Evolutionary conservation across 2,888 invertebrate genomes (phyloP), one percentile per base, ranked within the genome.

Genomic region (Erebia epiphron): DNA sequence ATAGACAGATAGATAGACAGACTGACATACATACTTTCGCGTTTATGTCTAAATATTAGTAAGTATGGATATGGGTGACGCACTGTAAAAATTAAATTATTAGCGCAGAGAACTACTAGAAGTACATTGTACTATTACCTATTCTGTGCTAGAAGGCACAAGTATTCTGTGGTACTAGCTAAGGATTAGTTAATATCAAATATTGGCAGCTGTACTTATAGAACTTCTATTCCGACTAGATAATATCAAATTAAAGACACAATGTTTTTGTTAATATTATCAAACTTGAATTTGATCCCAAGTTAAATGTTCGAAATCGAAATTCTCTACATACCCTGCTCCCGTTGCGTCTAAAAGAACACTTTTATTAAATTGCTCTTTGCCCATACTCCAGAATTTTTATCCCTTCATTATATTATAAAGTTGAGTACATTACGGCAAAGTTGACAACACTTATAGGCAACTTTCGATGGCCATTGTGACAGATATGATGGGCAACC

Each of bases 391-490:
- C 18, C 43, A 13, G 52, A 56, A 65, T 65, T 54, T 65, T 54
- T 65, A 41, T 54, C 41, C 46, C 65, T 68, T 70, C 64, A 68
- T 71, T 69, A 63, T 46, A 56, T 67, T 46, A 56, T 67, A 46
- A 71, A 69, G 71, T 67, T 71, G 61, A 62, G 57, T 66, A 70
- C 62, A 73, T 73, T 72, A 72, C 58, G n/a, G 21, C 52, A 54
- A 60, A 54, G 43, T 61, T 62, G 14, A 4, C 62, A 26, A 62
- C 46, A 49, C 62, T 71, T 67, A 69, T 63, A 70, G 58, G 58
- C 61, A 67, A 70, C 68, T 73, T 74, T 70, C 67, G 64, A 73
- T 73, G 67, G 74, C 72, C 61, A 68, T 74, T 74, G 66, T 67
- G 73, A 69, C 63, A 74, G 70, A 72, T 67, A 73, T 57, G 71